Percentiles rank a stretch among this genome's conserved stretches.
These are phyloP conservation scores for Ochotona curzoniae DNA, from an alignment of 2,113 vertebrate genomes.

Conservation along the genomic window DNA sequence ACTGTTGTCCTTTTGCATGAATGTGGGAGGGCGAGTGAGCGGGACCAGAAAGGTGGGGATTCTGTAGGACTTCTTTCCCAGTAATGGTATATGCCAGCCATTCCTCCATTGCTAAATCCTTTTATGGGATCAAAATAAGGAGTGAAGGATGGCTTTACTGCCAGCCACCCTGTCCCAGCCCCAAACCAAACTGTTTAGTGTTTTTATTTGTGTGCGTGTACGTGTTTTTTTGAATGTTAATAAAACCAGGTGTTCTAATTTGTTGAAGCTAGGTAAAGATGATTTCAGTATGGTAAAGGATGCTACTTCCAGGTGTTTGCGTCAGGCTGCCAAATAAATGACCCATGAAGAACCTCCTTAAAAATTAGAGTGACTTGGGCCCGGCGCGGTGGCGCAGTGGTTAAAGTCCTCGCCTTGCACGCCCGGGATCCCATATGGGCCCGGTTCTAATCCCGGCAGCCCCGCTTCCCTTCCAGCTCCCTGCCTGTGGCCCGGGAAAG, in stretches of 20 bases:
- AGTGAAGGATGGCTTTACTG: not conserved
- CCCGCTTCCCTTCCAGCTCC: no score
- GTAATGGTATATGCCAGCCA: not conserved
- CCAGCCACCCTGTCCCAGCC: not conserved
- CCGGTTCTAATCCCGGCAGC: no score
- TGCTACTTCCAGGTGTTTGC: not conserved
- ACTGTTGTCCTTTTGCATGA: not conserved
- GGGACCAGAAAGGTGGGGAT: not conserved
- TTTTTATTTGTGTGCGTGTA: not conserved
- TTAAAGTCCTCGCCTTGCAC: no score
- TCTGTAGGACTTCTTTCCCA: not conserved
- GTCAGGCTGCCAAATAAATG: slow-evolving; percentile 12
- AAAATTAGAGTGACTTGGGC: slow-evolving; percentile 51
- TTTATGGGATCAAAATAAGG: not conserved
- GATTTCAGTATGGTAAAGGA: slow-evolving; percentile 27
- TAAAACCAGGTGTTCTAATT: not conserved
- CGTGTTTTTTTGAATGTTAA: slow-evolving; percentile 9
- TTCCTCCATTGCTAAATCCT: not conserved
- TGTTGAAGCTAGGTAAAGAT: slow-evolving; percentile 23
- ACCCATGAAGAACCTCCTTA: not conserved
- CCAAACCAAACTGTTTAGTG: not conserved
- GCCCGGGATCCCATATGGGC: no score
- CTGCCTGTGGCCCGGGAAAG: no score
- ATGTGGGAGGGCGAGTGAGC: not conserved
- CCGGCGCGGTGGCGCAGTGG: no score